Conservation (phyloP, 2,113 vertebrate genomes). For the Bubo scandiacus region DNA sequence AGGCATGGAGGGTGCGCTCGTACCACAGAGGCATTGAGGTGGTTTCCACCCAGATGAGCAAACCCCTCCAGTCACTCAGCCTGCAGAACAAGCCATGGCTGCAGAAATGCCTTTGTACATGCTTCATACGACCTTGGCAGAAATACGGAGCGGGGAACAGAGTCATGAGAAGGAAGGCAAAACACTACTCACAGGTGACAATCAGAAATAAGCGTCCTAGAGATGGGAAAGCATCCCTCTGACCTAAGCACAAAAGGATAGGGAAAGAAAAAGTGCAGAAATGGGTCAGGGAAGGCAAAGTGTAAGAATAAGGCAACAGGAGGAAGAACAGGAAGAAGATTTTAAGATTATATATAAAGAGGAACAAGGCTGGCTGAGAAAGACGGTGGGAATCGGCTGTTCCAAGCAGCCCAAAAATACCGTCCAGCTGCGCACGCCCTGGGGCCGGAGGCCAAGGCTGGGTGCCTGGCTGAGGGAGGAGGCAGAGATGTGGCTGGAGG, state of each 20-base stretch:
- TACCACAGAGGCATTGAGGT: fast-evolving
- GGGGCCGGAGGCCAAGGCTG: background rate
- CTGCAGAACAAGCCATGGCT: background rate
- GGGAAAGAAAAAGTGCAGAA: background rate
- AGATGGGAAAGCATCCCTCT: background rate
- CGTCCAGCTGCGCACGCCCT: background rate
- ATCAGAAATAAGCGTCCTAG: background rate
- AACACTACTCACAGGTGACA: background rate
- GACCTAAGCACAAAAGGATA: background rate
- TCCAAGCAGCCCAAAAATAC: background rate
- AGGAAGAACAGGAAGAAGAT: background rate
- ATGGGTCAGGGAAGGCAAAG: background rate
- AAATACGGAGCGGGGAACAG: background rate
- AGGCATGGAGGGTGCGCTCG: background rate
- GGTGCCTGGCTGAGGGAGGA: background rate
- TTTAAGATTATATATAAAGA: background rate
- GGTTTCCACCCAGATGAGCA: background rate
- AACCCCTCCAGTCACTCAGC: background rate
- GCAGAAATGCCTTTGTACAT: background rate
- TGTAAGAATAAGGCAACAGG: background rate
- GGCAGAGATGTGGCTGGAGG: background rate
- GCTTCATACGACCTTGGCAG: background rate
- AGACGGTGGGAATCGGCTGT: background rate
- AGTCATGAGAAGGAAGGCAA: background rate
- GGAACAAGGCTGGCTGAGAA: background rate